Conservation (phyloP, 30 jellyfish, hydroid and myxozoan genomes). For the Aurelia coerulea region DNA sequence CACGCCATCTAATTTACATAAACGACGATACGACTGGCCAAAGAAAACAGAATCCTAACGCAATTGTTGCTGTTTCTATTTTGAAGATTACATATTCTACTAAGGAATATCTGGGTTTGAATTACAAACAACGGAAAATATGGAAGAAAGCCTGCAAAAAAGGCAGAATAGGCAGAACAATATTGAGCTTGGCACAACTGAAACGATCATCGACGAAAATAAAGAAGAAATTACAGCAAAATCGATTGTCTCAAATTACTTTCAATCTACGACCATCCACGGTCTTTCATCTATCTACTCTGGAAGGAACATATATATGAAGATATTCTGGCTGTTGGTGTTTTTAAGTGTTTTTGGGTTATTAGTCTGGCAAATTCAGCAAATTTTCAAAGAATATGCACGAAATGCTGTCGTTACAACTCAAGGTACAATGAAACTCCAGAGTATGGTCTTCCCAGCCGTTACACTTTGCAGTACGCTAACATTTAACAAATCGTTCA, state of each 20-base stretch:
- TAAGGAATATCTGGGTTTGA: too few relatives aligned
- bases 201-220: too few relatives aligned
- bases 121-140: too few relatives aligned
- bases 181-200: too few relatives aligned
- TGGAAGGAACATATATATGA: background rate
- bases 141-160: too few relatives aligned
- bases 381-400: background rate
- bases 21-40: too few relatives aligned
- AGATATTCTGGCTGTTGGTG: background rate
- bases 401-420: background rate
- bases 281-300: background rate
- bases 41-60: too few relatives aligned
- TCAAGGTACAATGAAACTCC: background rate
- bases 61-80: too few relatives aligned
- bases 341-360: background rate
- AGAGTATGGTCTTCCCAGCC: background rate
- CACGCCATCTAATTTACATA: too few relatives aligned
- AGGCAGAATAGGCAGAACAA: too few relatives aligned
- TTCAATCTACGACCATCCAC: background rate
- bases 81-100: too few relatives aligned
- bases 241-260: background rate
- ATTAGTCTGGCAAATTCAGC: background rate
- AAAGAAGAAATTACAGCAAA: background rate
- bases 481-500: too few relatives aligned
- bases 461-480: background rate